These are phyloP conservation scores for Gymnogyps californianus DNA, from an alignment of 2,113 vertebrate genomes.

Conservation along the genomic window DNA sequence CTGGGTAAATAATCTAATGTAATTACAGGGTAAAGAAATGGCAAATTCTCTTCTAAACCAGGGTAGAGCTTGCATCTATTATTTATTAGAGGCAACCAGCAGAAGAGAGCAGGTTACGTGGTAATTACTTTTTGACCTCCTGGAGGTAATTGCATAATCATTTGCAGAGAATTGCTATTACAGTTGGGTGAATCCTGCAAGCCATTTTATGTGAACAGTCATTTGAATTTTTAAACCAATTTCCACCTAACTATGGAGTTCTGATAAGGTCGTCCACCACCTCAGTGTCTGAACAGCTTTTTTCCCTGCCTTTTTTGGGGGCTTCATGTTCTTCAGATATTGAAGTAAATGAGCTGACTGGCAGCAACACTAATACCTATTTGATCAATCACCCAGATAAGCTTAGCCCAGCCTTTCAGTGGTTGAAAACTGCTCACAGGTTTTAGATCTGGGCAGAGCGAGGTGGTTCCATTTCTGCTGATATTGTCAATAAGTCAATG, in stretches of 20 bases:
- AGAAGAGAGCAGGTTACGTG: slow-evolving; percentile 65
- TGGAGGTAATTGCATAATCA: slow-evolving; percentile 72
- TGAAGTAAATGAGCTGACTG: not conserved
- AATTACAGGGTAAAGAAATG: slow-evolving; percentile 50
- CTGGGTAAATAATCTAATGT: slow-evolving; percentile 57
- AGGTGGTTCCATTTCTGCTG: not conserved
- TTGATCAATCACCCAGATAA: not conserved
- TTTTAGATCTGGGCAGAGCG: not conserved
- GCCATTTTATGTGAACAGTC: slow-evolving; percentile 50
- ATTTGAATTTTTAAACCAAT: slow-evolving; percentile 66
- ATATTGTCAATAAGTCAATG: not conserved
- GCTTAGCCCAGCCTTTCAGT: not conserved
- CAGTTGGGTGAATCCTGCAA: slow-evolving; percentile 60
- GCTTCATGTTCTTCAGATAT: not conserved
- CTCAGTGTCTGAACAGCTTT: not conserved
- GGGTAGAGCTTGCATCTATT: slow-evolving; percentile 49
- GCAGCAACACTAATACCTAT: not conserved
- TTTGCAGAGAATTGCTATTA: slow-evolving; percentile 65
- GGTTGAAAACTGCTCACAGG: not conserved
- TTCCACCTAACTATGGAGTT: slow-evolving; percentile 34
- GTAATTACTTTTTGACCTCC: slow-evolving; percentile 73
- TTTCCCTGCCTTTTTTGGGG: not conserved
- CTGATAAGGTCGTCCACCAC: slow-evolving; percentile 1
- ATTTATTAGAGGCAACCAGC: slow-evolving; percentile 60
- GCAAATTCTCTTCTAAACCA: slow-evolving; percentile 34